Evolutionary conservation across 2,888 invertebrate species (phyloP).

Genomic region (Cryptocheilus praepositus): DNA sequence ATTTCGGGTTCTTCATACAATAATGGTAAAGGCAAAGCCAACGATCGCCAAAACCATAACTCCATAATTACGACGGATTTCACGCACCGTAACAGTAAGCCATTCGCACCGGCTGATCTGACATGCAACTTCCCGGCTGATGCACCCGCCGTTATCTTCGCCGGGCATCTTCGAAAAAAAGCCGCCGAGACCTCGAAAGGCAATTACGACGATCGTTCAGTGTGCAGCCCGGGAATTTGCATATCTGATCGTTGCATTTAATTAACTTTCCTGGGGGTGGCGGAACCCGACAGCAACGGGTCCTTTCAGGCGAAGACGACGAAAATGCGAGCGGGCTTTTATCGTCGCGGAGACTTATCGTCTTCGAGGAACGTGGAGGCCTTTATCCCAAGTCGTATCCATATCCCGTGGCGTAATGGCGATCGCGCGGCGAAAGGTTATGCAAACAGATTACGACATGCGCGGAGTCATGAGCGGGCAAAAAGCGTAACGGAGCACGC

Average conservation of each 20-base stretch:
- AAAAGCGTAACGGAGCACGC: no score
- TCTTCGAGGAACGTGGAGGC: neutral
- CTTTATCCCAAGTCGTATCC: neutral
- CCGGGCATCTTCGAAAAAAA: neutral
- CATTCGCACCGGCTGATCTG: conserved; percentile 5
- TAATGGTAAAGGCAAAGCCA: no score
- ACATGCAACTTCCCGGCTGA: no score
- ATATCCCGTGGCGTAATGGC: neutral
- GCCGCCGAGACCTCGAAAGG: conserved; percentile 10
- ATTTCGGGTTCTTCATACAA: no score
- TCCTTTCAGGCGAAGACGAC: neutral
- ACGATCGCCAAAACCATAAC: no score
- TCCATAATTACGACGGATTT: no score
- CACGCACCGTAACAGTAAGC: no score
- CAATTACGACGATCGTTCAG: conserved; percentile 16
- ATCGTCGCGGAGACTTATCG: conserved; percentile 24
- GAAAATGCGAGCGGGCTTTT: conserved; percentile 9
- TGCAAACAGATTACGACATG: no score
- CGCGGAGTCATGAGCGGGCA: no score
- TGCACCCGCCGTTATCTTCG: no score
- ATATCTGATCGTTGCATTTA: conserved; percentile 27
- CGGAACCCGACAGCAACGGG: conserved; percentile 9
- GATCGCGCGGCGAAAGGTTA: no score
- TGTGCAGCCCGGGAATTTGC: conserved; percentile 20
- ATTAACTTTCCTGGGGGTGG: conserved; percentile 16